phyloP scores from a whole-genome alignment of 2,113 vertebrate genomes.

The Mungos mungo region DNA sequence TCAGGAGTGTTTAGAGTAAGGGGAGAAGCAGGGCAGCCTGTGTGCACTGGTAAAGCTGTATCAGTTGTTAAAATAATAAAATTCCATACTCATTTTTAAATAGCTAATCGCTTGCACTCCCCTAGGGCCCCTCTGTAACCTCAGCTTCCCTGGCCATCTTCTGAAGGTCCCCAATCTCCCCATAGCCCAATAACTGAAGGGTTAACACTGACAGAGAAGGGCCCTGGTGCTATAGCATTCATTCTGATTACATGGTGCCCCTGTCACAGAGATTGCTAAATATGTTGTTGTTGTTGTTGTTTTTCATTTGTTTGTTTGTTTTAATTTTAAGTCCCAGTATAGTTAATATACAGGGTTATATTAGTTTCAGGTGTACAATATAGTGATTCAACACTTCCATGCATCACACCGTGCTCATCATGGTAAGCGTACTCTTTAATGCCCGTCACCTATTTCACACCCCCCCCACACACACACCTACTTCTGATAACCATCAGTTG shows the following conservation, averaged over 20 bases:
- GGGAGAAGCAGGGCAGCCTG: not conserved
- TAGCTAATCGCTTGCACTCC: not conserved
- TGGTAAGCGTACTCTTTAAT: not conserved
- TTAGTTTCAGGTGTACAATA: not conserved
- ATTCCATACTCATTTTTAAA: not conserved
- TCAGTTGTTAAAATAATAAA: not conserved
- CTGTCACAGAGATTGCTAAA: not conserved
- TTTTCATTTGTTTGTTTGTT: not conserved
- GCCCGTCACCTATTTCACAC: not conserved
- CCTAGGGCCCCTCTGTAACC: not conserved
- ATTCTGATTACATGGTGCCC: not conserved
- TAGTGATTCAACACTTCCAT: not conserved
- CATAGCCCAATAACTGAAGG: not conserved
- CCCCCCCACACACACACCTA: not conserved
- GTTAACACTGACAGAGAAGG: too few species aligned
- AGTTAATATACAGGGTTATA: not conserved
- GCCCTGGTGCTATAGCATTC: accelerated
- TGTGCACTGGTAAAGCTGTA: not conserved
- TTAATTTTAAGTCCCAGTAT: not conserved
- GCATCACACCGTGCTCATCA: not conserved
- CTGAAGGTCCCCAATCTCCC: not conserved
- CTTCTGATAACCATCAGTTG: not conserved
- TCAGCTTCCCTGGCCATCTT: not conserved
- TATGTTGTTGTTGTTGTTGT: not conserved
- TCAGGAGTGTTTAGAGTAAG: not conserved